These are phyloP conservation scores for Drosophila neonasuta DNA, from an alignment of 2,888 invertebrate genomes.

Conservation along the genomic window DNA sequence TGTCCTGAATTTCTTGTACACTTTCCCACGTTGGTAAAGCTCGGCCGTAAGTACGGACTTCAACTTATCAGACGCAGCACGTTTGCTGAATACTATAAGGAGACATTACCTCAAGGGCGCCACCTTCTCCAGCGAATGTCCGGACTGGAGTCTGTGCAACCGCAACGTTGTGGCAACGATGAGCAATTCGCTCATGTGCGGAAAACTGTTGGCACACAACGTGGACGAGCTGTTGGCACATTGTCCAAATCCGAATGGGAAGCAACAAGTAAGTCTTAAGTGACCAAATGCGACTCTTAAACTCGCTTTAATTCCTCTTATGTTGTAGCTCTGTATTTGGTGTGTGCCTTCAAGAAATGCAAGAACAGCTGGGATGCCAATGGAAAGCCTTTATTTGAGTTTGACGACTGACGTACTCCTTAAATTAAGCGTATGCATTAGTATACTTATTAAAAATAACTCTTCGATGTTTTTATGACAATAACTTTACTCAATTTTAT, in stretches of 20 bases:
- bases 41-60: constrained; percentile 88
- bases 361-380: constrained; percentile 67
- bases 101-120: constrained; percentile 75
- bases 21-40: constrained; percentile 91
- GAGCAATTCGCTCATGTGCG: constrained; percentile 90
- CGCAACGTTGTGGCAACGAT: constrained; percentile 83
- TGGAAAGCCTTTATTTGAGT: constrained; percentile 65
- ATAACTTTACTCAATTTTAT: constrained; percentile 30
- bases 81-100: constrained; percentile 90
- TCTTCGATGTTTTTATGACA: constrained; percentile 2
- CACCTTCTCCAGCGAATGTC: constrained; percentile 89
- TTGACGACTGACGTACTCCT: constrained; percentile 54
- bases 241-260: constrained; percentile 96
- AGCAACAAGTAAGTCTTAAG: constrained; percentile 87
- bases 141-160: constrained; percentile 90
- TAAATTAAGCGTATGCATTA: neutral
- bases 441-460: constrained; percentile 8
- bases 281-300: constrained; percentile 19
- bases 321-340: constrained; percentile 89
- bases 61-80: constrained; percentile 87
- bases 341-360: constrained; percentile 92
- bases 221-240: constrained; percentile 87
- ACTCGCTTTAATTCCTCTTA: constrained; percentile 16
- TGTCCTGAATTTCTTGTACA: constrained; percentile 99
- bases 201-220: constrained; percentile 81